Evolutionary conservation across 2,113 vertebrate genomes (phyloP).

Genomic region (Istiophorus platypterus): DNA sequence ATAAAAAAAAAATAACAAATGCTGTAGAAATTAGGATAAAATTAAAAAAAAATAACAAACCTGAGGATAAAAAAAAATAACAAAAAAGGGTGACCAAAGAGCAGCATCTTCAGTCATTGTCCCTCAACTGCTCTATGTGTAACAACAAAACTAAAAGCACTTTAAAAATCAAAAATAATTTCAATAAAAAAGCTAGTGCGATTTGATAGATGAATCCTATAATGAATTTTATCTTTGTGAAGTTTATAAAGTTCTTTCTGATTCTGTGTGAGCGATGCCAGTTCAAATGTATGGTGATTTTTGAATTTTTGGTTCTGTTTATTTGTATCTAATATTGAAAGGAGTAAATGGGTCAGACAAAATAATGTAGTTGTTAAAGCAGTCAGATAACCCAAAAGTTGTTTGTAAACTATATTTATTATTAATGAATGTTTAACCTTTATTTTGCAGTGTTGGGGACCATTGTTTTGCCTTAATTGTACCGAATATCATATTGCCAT

Average conservation of each 20-base stretch:
- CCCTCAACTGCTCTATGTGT: neutral
- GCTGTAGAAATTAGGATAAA: too few relatives aligned
- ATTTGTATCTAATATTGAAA: neutral
- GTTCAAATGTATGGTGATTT: neutral
- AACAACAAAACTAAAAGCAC: neutral
- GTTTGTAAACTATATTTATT: neutral
- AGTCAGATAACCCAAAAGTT: neutral
- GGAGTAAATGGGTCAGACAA: neutral
- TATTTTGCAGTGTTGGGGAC: neutral
- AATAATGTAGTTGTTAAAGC: neutral
- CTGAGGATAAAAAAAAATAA: neutral
- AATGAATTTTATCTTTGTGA: neutral
- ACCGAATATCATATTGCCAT: too few relatives aligned
- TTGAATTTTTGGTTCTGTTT: neutral
- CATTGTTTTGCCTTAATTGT: too few relatives aligned
- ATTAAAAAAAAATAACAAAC: neutral
- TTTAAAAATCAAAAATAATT: neutral
- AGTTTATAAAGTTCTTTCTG: too few relatives aligned
- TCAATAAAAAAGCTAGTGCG: too few relatives aligned
- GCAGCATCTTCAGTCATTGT: neutral
- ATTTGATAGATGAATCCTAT: neutral
- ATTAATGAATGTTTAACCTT: neutral
- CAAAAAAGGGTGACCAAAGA: accelerated
- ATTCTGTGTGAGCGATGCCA: neutral
- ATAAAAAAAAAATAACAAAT: neutral